Evolutionary conservation across 2,888 invertebrate species (phyloP), one percentile per base, ranked within the genome.

Genomic region (Lissocephala sabroskyi): DNA sequence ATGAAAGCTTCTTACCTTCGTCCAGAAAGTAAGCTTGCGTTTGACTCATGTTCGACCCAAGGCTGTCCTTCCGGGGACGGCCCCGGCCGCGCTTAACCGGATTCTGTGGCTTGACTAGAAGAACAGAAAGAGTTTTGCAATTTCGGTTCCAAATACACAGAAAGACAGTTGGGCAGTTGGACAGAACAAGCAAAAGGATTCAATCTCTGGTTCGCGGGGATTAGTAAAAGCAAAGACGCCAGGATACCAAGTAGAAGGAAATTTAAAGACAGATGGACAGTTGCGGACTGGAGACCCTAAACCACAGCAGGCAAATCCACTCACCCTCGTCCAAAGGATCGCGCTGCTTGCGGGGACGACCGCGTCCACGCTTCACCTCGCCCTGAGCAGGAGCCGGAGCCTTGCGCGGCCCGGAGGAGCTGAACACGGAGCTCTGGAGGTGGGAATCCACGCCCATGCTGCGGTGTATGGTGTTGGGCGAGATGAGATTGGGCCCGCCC

Each of bases 1-100:
- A 49, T 52, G 42, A 37, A 35, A 62, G 59, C 66, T 76, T 77
- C 82, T 83, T 86, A 91, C 91, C 91, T 87, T 92, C 91, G 85
- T 90, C 91, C 65, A 91, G 86, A 64, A 91, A 89, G 82, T 91
- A 90, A 79, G 90, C 90, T 76, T 90, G 90, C 74, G 85, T 86
- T 51, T 84, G 84, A 80, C 83, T 84, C 80, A 81, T 79, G 80
- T 84, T 86, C 83, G 84, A 86, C 80, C 55, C 86, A 73, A 86
- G 83, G 75, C 86, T 87, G 76, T 86, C 86, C 77, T 87, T 87
- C 73, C 86, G 82, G 45, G 87, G 87, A 56, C 89, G 83, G 35
- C 89, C 89, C 50, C 88, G 85, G 49, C 88, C 88, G 39, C 89
- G 86, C 79, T 88, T 88, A 82, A 88, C 87, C 62, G 87, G 76